Evolutionary conservation across 2,888 invertebrate species (phyloP), one percentile per base, ranked within the genome.

Genomic region (Philopedon plagiatum): DNA sequence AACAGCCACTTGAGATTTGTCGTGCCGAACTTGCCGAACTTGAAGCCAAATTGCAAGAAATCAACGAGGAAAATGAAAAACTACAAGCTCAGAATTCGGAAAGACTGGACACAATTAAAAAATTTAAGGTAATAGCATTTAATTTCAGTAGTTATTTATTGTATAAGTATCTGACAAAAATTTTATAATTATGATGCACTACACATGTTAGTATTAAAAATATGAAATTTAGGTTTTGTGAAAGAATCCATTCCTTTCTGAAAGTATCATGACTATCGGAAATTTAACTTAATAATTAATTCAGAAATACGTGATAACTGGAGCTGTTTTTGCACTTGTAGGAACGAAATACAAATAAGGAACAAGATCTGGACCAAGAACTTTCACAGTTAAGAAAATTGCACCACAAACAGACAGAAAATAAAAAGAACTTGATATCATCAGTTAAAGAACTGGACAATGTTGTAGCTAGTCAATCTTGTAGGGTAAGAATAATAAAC

Each of bases 101-200:
- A 34, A 66, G 32, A 21, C 15, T 19, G n/a, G 15, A 57, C 2
- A 34, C 18, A 32, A 60, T 67, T 49, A 18, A 46, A 0, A 46
- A 58, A 51, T 67, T 57, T 44, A 34, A 67, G 60, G 67, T 60
- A 49, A 34, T 15, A 34, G 11, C n/a, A n/a, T n/a, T n/a, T n/a
- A n/a, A n/a, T n/a, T n/a, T n/a, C n/a, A n/a, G n/a, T n/a, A n/a
- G n/a, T n/a, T n/a, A n/a, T n/a, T n/a, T n/a, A n/a, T n/a, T n/a
- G n/a, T n/a, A n/a, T n/a, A n/a, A n/a, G n/a, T n/a, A n/a, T n/a
- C n/a, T n/a, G n/a, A n/a, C n/a, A n/a, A n/a, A n/a, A n/a, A n/a
- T n/a, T n/a, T n/a, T n/a, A n/a, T n/a, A n/a, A n/a, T n/a, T n/a
- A n/a, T n/a, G n/a, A n/a, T n/a, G n/a, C n/a, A n/a, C n/a, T n/a